A percentile compares a stretch with the other conserved stretches of the same genome.
Evolutionary conservation across 2,888 invertebrate species (phyloP).

Genomic region (Limenitis camilla): DNA sequence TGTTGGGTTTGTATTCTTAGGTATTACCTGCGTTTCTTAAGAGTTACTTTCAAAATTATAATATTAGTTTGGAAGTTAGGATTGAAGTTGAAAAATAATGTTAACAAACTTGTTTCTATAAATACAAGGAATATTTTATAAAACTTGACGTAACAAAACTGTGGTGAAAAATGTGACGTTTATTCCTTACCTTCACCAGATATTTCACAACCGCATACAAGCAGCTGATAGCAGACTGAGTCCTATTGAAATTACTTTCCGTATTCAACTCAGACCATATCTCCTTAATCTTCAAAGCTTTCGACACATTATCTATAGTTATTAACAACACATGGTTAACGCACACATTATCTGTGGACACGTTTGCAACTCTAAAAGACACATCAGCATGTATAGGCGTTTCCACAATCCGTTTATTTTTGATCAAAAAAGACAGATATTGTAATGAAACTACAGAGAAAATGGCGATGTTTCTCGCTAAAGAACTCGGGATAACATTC

Average conservation of each 20-base stretch:
- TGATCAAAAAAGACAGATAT: conserved; percentile 66
- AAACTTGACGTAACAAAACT: conserved; percentile 20
- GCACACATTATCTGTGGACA: conserved; percentile 48
- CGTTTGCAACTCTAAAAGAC: conserved; percentile 45
- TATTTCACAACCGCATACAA: conserved; percentile 64
- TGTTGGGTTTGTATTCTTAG: too few relatives aligned
- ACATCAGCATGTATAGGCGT: conserved; percentile 59
- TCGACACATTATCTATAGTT: conserved; percentile 55
- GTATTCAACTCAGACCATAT: conserved; percentile 62
- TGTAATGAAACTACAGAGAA: conserved; percentile 65
- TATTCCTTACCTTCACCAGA: conserved; percentile 56
- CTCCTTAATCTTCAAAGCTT: conserved; percentile 51
- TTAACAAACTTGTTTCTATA: neutral
- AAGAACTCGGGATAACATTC: conserved; percentile 44
- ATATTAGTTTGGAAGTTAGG: too few relatives aligned
- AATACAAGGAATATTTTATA: neutral
- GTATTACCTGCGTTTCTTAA: too few relatives aligned
- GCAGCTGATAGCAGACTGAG: conserved; percentile 66
- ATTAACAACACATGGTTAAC: conserved; percentile 56
- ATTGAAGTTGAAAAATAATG: too few relatives aligned
- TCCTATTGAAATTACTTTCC: conserved; percentile 57
- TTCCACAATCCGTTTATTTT: conserved; percentile 65
- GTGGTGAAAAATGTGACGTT: neutral
- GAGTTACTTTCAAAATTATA: too few relatives aligned
- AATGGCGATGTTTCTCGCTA: conserved; percentile 55